Base-by-base conservation (phyloP, 2,113 vertebrate species). In the Triplophysa dalaica region DNA sequence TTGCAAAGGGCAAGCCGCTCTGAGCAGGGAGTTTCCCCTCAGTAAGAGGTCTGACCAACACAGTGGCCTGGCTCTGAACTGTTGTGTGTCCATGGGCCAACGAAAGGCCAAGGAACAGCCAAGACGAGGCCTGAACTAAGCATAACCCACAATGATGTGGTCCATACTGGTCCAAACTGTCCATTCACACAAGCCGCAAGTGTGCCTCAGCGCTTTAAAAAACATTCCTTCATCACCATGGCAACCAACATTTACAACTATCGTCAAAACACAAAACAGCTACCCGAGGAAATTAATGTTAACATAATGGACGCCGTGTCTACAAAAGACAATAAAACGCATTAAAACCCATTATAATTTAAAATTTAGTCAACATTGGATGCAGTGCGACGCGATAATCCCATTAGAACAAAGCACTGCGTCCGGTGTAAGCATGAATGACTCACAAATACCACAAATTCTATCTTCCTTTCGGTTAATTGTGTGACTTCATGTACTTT, bases 151-250 rank as follows among this genome's bases (percentile, higher is more conserved):
- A 48, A 70, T 73, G 78, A 83, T 43, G 79, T 48, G 77, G 81
- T 75, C 73, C 65, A 41, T 26, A 64, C 63, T 58, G 74, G 76
- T 77, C 54, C 33, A 58, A 48, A 77, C 21, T 19, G 33, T 63
- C 81, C 61, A 70, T 58, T 76, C 33, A 41, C 78, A 43, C 61
- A 75, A 76, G 48, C 81, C 85, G 54, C 83, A 82, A 78, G 81
- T 80, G 67, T 76, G 69, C 58, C 60, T 50, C 80, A 75, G 68
- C 66, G 66, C 79, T 62, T 70, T 17, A 73, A 48, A 48, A 41
- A 80, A 78, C 83, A 81, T 85, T 85, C 79, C 81, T 75, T 68
- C n/a, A 69, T 86, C 69, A 62, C 85, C 63, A 79, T 79, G 62
- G 79, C 69, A 82, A 62, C 70, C 38, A 58, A 50, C 70, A 81